A percentile compares a stretch with the other conserved stretches of the same genome.
phyloP scores from a whole-genome alignment of 2,113 vertebrate species.

The Chinchilla lanigera region DNA sequence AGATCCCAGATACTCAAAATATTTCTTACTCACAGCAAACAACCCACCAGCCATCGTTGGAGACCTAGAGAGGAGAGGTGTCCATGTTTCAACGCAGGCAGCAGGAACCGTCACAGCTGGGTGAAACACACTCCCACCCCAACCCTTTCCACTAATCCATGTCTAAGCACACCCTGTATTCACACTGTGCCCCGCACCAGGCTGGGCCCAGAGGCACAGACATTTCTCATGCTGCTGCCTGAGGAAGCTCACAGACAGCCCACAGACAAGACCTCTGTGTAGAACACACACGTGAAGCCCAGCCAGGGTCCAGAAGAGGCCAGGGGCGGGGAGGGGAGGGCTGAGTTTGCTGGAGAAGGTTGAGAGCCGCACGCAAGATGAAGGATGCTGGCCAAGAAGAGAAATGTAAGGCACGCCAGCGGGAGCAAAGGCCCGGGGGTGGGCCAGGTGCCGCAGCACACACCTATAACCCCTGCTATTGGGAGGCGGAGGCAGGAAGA shows the following conservation, averaged over 20 bases:
- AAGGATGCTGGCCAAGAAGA: not conserved
- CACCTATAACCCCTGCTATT: not conserved
- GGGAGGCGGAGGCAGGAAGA: not conserved
- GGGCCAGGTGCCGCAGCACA: not conserved
- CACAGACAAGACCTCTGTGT: not conserved
- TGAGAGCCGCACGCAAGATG: not conserved
- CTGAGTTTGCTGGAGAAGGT: not conserved
- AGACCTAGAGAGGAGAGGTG: slow-evolving; percentile 87
- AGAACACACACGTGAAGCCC: not conserved
- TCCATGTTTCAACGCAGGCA: not conserved
- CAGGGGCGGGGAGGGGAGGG: not conserved
- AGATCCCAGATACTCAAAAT: slow-evolving; percentile 97
- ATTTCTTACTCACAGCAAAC: slow-evolving; percentile 95
- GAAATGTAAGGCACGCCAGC: not conserved
- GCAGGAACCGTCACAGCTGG: not conserved
- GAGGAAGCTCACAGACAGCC: not conserved
- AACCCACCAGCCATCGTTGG: slow-evolving; percentile 99
- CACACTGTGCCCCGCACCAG: rapidly evolving
- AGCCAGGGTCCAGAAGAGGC: not conserved
- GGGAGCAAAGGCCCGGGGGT: not conserved
- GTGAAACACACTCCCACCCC: not conserved
- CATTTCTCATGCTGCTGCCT: rapidly evolving
- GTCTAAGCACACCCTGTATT: not conserved
- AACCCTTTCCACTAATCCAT: not conserved
- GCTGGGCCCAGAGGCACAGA: not conserved